Evolutionary conservation across 2,797 vertebrate species (phyloP).

Genomic region (Malurus splendens): DNA sequence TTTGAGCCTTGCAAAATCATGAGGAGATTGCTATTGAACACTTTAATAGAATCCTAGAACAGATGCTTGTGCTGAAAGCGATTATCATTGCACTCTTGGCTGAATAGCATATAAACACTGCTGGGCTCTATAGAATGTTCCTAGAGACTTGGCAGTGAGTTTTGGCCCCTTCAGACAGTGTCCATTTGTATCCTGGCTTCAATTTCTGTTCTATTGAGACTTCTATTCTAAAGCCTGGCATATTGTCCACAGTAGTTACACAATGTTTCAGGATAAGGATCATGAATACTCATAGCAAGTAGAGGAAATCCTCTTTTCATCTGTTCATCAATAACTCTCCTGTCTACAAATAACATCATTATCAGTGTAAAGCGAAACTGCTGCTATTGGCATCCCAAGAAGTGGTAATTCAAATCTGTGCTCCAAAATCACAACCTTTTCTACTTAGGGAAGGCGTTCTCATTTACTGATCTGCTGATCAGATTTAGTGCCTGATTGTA

Average conservation of each 20-base stretch:
- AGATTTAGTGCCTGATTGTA: neutral
- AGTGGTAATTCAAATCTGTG: neutral
- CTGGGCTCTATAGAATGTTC: neutral
- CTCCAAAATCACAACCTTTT: neutral
- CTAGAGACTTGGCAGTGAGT: slow-evolving; percentile 20
- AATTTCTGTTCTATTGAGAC: slow-evolving; percentile 2
- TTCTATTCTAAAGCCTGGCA: neutral
- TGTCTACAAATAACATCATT: neutral
- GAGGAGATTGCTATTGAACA: slow-evolving; percentile 9
- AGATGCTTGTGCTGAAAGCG: neutral
- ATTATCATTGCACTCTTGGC: neutral
- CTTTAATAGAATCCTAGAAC: slow-evolving; percentile 10
- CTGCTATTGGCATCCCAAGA: neutral
- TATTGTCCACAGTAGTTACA: neutral
- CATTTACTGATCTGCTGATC: neutral
- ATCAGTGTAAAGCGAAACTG: neutral
- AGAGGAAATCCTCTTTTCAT: slow-evolving; percentile 14
- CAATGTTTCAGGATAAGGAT: neutral
- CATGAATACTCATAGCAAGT: neutral
- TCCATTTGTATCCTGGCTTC: neutral
- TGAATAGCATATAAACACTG: neutral
- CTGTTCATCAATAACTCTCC: neutral
- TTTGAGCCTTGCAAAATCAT: slow-evolving; percentile 18
- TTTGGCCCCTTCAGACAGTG: slow-evolving; percentile 8
- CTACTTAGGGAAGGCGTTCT: neutral